phyloP scores from a whole-genome alignment of 1,140 invertebrate species.

The Radopholus similis region DNA sequence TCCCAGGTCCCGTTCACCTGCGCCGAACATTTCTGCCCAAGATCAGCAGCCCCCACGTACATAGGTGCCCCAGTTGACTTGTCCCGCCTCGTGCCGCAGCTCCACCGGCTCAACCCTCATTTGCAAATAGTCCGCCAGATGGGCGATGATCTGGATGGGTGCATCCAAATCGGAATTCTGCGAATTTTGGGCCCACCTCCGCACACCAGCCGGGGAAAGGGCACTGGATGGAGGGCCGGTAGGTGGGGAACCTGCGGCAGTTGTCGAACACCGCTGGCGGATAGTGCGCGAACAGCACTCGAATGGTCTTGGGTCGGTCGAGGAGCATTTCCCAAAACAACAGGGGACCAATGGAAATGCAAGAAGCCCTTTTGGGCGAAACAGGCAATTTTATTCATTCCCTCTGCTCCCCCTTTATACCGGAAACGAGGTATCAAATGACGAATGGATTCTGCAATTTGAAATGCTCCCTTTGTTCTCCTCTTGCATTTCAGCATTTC shows the following conservation, averaged over 20 bases:
- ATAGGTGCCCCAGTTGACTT: slow-evolving; percentile 38
- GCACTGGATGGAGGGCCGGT: slow-evolving; percentile 27
- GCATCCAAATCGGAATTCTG: not conserved
- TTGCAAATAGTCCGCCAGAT: slow-evolving; percentile 31
- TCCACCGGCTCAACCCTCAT: slow-evolving; percentile 32
- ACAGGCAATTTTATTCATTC: too few relatives aligned
- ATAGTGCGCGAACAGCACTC: not conserved
- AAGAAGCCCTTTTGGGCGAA: too few relatives aligned
- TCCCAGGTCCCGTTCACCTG: slow-evolving; percentile 27
- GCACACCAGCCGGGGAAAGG: slow-evolving; percentile 42
- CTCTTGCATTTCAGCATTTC: not conserved
- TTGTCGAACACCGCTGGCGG: slow-evolving; percentile 36
- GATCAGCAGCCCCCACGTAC: slow-evolving; percentile 2
- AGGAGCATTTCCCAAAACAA: too few relatives aligned
- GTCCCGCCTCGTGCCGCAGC: not conserved
- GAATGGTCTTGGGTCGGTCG: not conserved
- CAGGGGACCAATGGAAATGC: too few relatives aligned
- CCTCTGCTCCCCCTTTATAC: too few relatives aligned
- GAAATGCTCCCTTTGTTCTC: not conserved
- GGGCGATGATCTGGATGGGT: slow-evolving; percentile 24
- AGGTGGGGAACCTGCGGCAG: slow-evolving; percentile 31
- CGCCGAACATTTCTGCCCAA: not conserved
- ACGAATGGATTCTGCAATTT: too few relatives aligned
- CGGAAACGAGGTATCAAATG: too few relatives aligned
- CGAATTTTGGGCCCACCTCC: slow-evolving; percentile 15